Evolutionary conservation across 2,113 vertebrate species (phyloP).

Genomic region (Tor tambroides): DNA sequence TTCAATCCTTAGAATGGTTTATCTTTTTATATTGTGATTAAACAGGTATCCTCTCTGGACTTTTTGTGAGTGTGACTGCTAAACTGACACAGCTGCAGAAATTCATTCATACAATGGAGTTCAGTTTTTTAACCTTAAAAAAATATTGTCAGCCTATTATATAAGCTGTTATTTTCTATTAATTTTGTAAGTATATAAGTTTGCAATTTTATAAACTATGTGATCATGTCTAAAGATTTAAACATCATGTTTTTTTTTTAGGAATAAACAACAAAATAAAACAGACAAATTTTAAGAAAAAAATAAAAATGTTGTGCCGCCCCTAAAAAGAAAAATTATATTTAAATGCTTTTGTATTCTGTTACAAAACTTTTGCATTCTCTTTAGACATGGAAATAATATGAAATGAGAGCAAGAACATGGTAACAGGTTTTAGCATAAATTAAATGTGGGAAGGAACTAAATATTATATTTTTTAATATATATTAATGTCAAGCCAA

Average conservation of each 20-base stretch:
- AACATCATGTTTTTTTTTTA: not conserved
- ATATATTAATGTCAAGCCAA: no score
- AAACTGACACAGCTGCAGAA: not conserved
- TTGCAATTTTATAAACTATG: not conserved
- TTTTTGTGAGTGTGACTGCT: not conserved
- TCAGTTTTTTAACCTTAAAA: not conserved
- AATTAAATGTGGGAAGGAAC: no score
- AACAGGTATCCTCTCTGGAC: not conserved
- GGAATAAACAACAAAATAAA: not conserved
- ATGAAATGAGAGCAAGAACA: no score
- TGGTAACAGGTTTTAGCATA: no score
- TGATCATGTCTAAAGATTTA: not conserved
- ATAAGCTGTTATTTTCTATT: not conserved
- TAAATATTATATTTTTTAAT: no score
- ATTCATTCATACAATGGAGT: not conserved
- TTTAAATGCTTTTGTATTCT: no score
- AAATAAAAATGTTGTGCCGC: no score
- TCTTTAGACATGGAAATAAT: no score
- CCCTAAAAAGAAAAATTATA: no score
- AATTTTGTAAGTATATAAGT: not conserved
- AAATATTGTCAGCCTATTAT: not conserved
- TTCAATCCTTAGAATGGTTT: not conserved
- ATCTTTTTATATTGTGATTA: not conserved
- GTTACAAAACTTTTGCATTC: no score
- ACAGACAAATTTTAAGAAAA: not conserved